Conservation (phyloP, 1,140 invertebrate genomes). For the Polypedilum pembai region DNA sequence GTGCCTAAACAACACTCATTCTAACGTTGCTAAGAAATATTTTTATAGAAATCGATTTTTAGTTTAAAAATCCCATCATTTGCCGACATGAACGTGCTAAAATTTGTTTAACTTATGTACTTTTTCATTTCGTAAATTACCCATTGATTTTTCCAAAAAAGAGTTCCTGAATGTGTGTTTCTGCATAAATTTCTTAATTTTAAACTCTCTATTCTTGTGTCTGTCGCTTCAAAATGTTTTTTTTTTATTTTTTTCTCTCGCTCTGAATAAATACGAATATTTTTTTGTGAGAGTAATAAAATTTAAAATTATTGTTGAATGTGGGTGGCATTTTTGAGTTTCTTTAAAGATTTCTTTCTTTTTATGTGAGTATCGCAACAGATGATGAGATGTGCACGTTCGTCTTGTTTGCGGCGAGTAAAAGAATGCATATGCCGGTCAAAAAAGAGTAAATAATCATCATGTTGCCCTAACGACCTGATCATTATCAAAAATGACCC, state of each 20-base stretch:
- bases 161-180: slow-evolving; percentile 11
- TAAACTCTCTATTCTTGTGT: neutral
- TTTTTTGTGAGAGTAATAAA: slow-evolving; percentile 7
- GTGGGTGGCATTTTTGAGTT: slow-evolving; percentile 5
- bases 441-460: neutral
- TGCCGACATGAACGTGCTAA: neutral
- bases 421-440: neutral
- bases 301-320: slow-evolving; percentile 15
- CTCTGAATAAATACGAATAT: neutral
- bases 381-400: slow-evolving; percentile 2
- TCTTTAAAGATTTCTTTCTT: neutral
- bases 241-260: neutral
- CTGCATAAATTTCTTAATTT: slow-evolving; percentile 14
- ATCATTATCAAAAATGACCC: neutral
- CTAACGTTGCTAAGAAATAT: neutral
- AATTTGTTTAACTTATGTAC: neutral
- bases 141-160: neutral
- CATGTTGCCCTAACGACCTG: neutral
- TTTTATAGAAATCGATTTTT: neutral
- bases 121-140: neutral
- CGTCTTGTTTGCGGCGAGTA: neutral
- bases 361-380: slow-evolving; percentile 4
- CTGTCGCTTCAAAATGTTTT: neutral
- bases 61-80: neutral
- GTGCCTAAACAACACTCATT: too few species aligned